Conservation (phyloP, 30 jellyfish, hydroid and myxozoan species). For the Aurelia coerulea region DNA sequence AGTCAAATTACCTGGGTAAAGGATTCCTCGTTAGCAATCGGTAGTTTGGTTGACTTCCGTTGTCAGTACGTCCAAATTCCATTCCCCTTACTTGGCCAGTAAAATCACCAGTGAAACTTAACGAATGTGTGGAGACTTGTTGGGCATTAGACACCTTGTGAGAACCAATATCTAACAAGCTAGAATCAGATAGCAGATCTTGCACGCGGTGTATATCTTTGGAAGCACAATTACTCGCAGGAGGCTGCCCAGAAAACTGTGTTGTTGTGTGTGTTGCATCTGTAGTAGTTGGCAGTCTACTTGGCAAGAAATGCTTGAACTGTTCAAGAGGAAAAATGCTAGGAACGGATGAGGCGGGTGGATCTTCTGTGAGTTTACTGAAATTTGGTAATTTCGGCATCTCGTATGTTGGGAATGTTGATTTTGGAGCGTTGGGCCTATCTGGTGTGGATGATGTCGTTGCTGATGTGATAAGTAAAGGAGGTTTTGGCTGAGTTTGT, state of each 20-base stretch:
- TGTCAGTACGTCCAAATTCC: conserved; percentile 45
- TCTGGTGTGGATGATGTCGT: background rate
- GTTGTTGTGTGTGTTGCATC: conserved; percentile 19
- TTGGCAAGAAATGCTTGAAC: conserved; percentile 29
- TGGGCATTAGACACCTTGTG: conserved; percentile 5
- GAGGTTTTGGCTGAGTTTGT: background rate
- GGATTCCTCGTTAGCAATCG: conserved; percentile 23
- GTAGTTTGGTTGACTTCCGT: conserved; percentile 6
- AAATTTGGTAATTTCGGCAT: background rate
- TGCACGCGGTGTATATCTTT: conserved; percentile 54
- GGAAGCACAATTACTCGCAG: conserved; percentile 3
- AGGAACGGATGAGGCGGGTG: conserved; percentile 18
- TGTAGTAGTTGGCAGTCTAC: conserved; percentile 2
- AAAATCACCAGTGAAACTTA: conserved; percentile 39
- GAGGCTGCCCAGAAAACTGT: conserved; percentile 24
- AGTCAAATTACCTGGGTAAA: conserved; percentile 10
- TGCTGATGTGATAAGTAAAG: background rate
- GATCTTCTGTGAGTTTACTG: conserved; percentile 4
- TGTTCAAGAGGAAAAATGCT: conserved; percentile 13
- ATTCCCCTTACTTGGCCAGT: conserved; percentile 60
- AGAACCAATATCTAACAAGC: conserved; percentile 21
- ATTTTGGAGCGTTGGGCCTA: background rate
- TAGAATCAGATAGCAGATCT: conserved; percentile 32
- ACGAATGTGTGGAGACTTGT: background rate
- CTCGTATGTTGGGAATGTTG: background rate